Evolutionary conservation across 2,113 vertebrate genomes (phyloP).

Genomic region (Sardina pilchardus): DNA sequence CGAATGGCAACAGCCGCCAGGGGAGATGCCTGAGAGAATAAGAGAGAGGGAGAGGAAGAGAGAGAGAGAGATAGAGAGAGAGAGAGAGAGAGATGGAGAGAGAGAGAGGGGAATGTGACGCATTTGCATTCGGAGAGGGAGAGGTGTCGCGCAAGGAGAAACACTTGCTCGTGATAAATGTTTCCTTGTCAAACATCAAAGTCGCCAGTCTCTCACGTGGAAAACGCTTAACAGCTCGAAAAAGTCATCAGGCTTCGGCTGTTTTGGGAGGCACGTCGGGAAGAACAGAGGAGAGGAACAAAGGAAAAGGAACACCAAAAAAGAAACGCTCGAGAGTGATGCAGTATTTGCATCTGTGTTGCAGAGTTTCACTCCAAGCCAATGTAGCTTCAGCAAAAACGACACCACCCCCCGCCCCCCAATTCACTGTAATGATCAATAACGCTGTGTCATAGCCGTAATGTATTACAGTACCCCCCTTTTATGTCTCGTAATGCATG

Average conservation of each 20-base stretch:
- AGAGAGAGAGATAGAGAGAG: constrained; percentile 18
- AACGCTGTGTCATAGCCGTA: not conserved
- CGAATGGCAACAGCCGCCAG: constrained; percentile 36
- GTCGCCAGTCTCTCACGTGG: not conserved
- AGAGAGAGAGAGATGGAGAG: constrained; percentile 21
- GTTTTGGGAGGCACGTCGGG: not conserved
- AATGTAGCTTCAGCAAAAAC: not conserved
- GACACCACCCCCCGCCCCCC: not conserved
- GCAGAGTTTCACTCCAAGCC: not conserved
- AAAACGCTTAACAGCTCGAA: not conserved
- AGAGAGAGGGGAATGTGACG: not conserved
- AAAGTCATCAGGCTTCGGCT: not conserved
- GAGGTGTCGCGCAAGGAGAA: constrained; percentile 16
- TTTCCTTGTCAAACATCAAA: constrained; percentile 11
- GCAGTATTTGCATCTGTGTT: not conserved
- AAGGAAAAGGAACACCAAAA: not conserved
- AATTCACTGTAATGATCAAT: not conserved
- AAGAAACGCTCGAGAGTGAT: not conserved
- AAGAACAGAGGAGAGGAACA: not conserved
- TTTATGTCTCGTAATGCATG: not conserved
- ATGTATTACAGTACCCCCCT: not conserved
- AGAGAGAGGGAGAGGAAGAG: not conserved
- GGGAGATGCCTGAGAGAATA: constrained; percentile 35
- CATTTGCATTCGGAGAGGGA: constrained; percentile 57
- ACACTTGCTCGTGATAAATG: not conserved